A percentile compares a stretch with the other conserved stretches of the same genome.
Evolutionary conservation across 2,797 vertebrate species (phyloP).

Genomic region (Lutjanus argentimaculatus): DNA sequence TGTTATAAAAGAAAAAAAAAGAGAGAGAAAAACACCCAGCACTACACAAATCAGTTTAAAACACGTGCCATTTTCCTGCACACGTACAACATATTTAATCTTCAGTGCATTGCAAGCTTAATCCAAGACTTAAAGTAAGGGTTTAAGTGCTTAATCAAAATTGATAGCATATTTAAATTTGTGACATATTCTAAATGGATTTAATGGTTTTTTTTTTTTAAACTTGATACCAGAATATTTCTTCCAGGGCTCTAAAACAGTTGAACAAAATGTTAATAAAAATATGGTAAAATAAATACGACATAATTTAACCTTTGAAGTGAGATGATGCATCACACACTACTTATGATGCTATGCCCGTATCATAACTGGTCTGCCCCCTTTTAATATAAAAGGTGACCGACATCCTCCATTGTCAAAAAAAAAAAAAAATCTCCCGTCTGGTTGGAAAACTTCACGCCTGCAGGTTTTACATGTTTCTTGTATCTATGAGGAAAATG

Average conservation of each 20-base stretch:
- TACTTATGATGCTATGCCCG: constrained; percentile 10
- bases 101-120: constrained; percentile 90
- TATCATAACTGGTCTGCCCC: constrained; percentile 38
- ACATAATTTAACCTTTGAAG: constrained; percentile 53
- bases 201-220: not conserved
- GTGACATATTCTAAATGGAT: constrained; percentile 6
- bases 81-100: constrained; percentile 63
- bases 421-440: constrained; percentile 6
- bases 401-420: constrained; percentile 32
- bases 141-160: constrained; percentile 65
- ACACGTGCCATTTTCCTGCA: constrained; percentile 83
- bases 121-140: constrained; percentile 70
- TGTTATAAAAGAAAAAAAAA: constrained; percentile 39
- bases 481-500: constrained; percentile 15
- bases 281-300: constrained; percentile 59
- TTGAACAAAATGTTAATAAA: constrained; percentile 33
- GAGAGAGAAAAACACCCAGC: constrained; percentile 33
- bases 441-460: constrained; percentile 37
- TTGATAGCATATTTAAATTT: not conserved
- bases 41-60: constrained; percentile 68
- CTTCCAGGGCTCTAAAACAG: constrained; percentile 27
- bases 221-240: constrained; percentile 30
- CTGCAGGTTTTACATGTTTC: constrained; percentile 7
- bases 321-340: constrained; percentile 48
- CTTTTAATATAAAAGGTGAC: constrained; percentile 82